These are phyloP conservation scores for Polia nebulosa DNA, from an alignment of 2,888 invertebrate genomes.

Conservation along the genomic window DNA sequence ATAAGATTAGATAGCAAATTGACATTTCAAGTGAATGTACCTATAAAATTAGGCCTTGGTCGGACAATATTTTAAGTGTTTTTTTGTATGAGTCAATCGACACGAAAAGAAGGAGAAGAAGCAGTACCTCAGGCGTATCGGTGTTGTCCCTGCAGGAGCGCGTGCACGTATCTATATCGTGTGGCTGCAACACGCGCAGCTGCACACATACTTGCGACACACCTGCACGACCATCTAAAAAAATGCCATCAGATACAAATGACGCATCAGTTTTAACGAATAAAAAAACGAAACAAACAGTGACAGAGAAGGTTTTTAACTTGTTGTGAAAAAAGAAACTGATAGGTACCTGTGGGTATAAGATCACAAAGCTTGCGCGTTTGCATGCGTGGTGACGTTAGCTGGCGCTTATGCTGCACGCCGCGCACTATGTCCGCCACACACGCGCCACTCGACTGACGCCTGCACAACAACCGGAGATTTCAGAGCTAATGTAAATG, in stretches of 20 bases:
- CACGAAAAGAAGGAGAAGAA: too few species aligned
- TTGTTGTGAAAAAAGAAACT: too few species aligned
- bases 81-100: too few species aligned
- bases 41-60: not conserved
- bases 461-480: constrained; percentile 12
- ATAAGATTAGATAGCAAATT: not conserved
- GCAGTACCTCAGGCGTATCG: constrained; percentile 78
- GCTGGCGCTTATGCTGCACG: constrained; percentile 84
- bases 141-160: constrained; percentile 77
- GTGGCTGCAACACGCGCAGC: constrained; percentile 82
- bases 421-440: constrained; percentile 85
- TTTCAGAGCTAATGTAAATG: not conserved
- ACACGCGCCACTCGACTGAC: constrained; percentile 40
- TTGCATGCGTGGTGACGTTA: constrained; percentile 75
- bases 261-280: too few species aligned
- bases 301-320: not conserved
- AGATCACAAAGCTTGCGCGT: constrained; percentile 85
- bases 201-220: constrained; percentile 91
- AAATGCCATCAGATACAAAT: too few species aligned
- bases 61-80: too few species aligned
- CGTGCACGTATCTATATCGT: constrained; percentile 61
- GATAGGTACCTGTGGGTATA: constrained; percentile 73
- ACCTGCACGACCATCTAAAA: constrained; percentile 64
- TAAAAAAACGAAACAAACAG: too few species aligned
- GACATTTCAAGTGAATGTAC: not conserved